These are phyloP conservation scores for Teleopsis dalmanni DNA, from an alignment of 1,140 invertebrate species.

Conservation along the genomic window DNA sequence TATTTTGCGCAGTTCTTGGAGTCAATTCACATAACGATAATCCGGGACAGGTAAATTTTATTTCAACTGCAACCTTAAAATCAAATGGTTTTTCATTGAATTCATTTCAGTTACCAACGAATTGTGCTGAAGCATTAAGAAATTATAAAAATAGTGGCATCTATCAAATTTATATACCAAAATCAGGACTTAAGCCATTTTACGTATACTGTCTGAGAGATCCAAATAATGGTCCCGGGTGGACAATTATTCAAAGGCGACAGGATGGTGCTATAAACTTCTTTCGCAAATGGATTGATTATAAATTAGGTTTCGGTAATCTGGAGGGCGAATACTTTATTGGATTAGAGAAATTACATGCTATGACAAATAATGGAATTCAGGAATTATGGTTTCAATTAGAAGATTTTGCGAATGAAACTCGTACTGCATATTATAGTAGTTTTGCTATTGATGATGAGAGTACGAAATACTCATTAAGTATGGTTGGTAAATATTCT, in stretches of 20 bases:
- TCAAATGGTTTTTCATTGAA: no score
- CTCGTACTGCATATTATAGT: slow-evolving; percentile 54
- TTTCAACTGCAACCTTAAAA: no score
- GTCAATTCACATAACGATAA: no score
- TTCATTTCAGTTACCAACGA: no score
- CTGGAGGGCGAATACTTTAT: slow-evolving; percentile 56
- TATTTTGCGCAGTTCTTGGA: no score
- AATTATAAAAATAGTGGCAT: slow-evolving; percentile 1
- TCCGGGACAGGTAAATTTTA: no score
- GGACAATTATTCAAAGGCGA: slow-evolving; percentile 52
- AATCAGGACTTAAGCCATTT: not conserved
- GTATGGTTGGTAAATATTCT: slow-evolving; percentile 53
- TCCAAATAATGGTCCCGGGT: not conserved
- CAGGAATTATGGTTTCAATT: slow-evolving; percentile 58
- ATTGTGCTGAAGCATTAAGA: not conserved
- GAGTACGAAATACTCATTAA: slow-evolving; percentile 56
- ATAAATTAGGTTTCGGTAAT: slow-evolving; percentile 56
- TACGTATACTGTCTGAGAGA: slow-evolving; percentile 1
- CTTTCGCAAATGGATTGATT: slow-evolving; percentile 54
- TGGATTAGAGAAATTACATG: slow-evolving; percentile 53
- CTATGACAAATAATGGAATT: slow-evolving; percentile 51
- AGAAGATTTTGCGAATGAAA: slow-evolving; percentile 50
- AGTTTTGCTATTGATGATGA: slow-evolving; percentile 58
- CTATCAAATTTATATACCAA: not conserved
- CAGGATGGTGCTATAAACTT: slow-evolving; percentile 57